Percentiles rank a stretch among this genome's conserved stretches.
These are phyloP conservation scores for Polietes domitor DNA, from an alignment of 2,888 invertebrate genomes.

Conservation along the genomic window DNA sequence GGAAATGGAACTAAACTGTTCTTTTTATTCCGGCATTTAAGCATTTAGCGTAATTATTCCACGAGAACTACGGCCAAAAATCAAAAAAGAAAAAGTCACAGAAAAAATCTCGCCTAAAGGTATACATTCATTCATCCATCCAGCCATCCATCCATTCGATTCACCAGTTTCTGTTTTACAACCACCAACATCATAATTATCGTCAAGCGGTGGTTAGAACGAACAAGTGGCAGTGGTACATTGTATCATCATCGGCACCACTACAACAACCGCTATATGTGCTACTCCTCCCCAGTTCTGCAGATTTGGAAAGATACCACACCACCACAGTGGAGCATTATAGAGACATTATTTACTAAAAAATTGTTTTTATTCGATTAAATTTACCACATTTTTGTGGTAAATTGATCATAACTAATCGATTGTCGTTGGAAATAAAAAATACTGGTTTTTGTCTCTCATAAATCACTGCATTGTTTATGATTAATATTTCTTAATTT, in stretches of 20 bases:
- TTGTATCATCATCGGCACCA: no score
- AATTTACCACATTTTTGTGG: neutral
- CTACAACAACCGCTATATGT: neutral
- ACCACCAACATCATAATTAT: conserved; percentile 45
- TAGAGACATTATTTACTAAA: neutral
- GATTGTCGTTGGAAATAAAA: neutral
- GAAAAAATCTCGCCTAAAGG: neutral
- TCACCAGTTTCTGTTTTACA: neutral
- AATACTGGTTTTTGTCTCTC: neutral
- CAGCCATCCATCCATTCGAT: neutral
- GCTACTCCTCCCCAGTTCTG: neutral
- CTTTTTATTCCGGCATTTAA: conserved; percentile 38
- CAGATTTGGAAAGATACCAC: neutral
- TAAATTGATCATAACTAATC: neutral
- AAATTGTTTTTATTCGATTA: neutral
- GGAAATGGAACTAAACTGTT: conserved; percentile 56
- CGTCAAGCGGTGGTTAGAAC: conserved; percentile 37
- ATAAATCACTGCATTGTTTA: neutral
- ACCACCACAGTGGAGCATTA: neutral
- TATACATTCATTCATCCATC: neutral
- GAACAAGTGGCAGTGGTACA: conserved; percentile 27
- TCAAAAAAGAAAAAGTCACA: conserved; percentile 32
- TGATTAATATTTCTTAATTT: neutral
- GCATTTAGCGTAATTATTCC: conserved; percentile 55
- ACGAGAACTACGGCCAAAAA: neutral